phyloP scores from a whole-genome alignment of 2,888 invertebrate species.

The Cataglyphis cursor region DNA sequence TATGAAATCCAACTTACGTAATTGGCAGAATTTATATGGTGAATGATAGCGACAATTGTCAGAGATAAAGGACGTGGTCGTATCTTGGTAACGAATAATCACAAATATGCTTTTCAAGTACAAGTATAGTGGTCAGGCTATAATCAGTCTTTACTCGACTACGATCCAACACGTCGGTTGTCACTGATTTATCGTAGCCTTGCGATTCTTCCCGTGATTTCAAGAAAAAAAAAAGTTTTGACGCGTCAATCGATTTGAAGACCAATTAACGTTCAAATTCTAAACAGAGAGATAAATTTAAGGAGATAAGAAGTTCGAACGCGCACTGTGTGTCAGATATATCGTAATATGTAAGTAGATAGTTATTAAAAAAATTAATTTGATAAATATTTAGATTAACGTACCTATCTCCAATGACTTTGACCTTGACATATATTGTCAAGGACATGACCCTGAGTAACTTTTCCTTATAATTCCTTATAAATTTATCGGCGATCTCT shows the following conservation, averaged over 20 bases:
- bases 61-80: slow-evolving; percentile 28
- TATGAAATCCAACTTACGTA: not conserved
- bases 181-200: not conserved
- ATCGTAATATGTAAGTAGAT: not conserved
- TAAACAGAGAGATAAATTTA: not conserved
- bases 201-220: not conserved
- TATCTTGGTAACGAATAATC: not conserved
- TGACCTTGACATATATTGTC: no score
- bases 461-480: no score
- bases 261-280: not conserved
- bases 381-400: no score
- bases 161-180: not conserved
- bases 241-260: not conserved
- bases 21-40: not conserved
- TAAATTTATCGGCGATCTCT: no score
- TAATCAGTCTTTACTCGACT: slow-evolving; percentile 17
- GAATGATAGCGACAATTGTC: slow-evolving; percentile 9
- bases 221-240: not conserved
- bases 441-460: no score
- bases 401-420: no score
- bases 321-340: not conserved
- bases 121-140: not conserved
- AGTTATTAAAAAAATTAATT: not conserved
- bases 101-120: slow-evolving; percentile 12
- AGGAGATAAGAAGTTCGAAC: slow-evolving; percentile 1